These are phyloP conservation scores for Endotricha flammealis DNA, from an alignment of 2,888 invertebrate genomes.

Conservation along the genomic window DNA sequence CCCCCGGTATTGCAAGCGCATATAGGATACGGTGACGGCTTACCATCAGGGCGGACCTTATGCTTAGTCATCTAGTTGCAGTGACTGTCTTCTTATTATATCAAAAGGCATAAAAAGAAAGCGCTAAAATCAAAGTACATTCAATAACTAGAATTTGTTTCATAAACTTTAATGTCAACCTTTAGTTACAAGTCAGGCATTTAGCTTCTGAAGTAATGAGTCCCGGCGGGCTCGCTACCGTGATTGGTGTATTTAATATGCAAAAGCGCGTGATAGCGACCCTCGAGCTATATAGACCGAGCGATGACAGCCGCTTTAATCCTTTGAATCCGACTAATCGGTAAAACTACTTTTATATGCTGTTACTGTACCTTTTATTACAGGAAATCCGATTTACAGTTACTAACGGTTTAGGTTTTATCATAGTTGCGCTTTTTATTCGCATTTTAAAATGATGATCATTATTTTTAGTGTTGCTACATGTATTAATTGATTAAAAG, in stretches of 20 bases:
- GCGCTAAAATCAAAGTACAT: no score
- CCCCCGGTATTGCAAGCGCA: no score
- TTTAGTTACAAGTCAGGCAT: constrained; percentile 20
- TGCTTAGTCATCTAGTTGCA: no score
- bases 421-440: not conserved
- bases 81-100: no score
- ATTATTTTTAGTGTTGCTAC: no score
- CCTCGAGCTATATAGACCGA: not conserved
- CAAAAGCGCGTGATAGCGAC: constrained; percentile 34
- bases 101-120: no score
- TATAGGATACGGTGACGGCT: no score
- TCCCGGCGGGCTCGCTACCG: constrained; percentile 30
- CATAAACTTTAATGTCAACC: constrained; percentile 13
- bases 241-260: constrained; percentile 58
- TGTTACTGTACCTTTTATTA: not conserved
- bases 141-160: no score
- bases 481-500: no score
- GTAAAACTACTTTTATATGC: not conserved
- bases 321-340: not conserved
- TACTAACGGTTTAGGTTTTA: not conserved
- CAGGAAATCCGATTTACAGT: not conserved
- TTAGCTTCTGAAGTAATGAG: constrained; percentile 44
- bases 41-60: no score
- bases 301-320: not conserved
- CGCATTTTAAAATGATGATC: no score